Percentiles rank a stretch among this genome's conserved stretches.
Evolutionary conservation across 2,888 invertebrate species (phyloP).

Genomic region (Thyatira batis): DNA sequence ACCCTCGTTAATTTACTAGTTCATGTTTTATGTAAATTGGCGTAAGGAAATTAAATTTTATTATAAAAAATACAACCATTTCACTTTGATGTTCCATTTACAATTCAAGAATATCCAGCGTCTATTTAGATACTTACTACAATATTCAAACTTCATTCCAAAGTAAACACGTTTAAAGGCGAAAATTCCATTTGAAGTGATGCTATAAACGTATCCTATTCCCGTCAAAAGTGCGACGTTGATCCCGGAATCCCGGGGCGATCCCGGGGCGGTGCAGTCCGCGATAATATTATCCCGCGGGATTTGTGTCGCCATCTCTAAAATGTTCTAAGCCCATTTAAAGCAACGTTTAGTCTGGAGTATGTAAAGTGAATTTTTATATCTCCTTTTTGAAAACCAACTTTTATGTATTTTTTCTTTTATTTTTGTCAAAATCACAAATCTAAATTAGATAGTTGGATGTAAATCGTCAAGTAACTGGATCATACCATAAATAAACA

Average conservation of each 20-base stretch:
- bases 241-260: not conserved
- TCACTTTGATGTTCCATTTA: no score
- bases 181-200: not conserved
- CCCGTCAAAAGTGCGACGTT: not conserved
- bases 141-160: not conserved
- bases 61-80: no score
- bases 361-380: not conserved
- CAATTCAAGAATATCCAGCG: no score
- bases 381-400: not conserved
- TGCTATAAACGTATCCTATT: not conserved
- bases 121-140: no score
- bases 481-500: not conserved
- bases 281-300: slow-evolving; percentile 19
- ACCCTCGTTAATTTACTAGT: no score
- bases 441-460: no score
- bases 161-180: not conserved
- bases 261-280: slow-evolving; percentile 8
- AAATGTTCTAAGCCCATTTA: not conserved
- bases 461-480: not conserved
- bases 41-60: no score
- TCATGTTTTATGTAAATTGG: no score
- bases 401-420: no score
- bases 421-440: no score
- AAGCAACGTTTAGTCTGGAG: not conserved
- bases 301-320: slow-evolving; percentile 5